Evolutionary conservation across 2,797 vertebrate genomes (phyloP).

Genomic region (Coilia nasus): DNA sequence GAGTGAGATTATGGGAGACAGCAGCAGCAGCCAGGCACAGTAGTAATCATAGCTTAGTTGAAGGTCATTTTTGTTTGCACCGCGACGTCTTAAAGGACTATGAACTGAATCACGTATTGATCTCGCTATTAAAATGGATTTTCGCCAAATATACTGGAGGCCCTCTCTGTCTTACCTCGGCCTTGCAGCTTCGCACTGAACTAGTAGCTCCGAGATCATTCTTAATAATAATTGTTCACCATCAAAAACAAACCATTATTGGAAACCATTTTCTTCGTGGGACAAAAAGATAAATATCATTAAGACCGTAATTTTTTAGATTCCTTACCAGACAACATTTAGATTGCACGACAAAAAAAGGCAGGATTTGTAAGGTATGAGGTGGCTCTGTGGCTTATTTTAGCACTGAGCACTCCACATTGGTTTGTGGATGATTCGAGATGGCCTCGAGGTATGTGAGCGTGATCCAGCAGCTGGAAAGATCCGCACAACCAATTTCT

Average conservation of each 20-base stretch:
- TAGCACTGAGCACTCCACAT: neutral
- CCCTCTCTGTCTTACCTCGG: neutral
- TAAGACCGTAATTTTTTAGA: conserved; percentile 48
- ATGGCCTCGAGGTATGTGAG: neutral
- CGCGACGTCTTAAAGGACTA: conserved; percentile 59
- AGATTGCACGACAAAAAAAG: neutral
- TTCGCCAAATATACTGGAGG: conserved; percentile 60
- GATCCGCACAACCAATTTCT: neutral
- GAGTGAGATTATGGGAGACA: conserved; percentile 59
- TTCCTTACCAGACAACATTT: conserved; percentile 32
- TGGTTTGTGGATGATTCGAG: neutral
- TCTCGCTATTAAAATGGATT: conserved; percentile 72
- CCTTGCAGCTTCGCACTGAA: conserved; percentile 2
- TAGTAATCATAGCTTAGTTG: conserved; percentile 54
- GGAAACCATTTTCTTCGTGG: conserved; percentile 52
- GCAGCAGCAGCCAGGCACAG: conserved; percentile 40
- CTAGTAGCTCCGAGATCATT: conserved; percentile 53
- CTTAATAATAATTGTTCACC: conserved; percentile 63
- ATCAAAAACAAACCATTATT: conserved; percentile 59
- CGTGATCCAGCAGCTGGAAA: neutral
- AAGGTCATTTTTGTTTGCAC: conserved; percentile 66
- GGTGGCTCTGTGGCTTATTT: neutral
- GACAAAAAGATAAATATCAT: conserved; percentile 59
- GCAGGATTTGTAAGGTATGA: neutral
- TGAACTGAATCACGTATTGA: conserved; percentile 64